Evolutionary conservation across 2,888 invertebrate genomes (phyloP).

Genomic region (Pristionchus arcanus): DNA sequence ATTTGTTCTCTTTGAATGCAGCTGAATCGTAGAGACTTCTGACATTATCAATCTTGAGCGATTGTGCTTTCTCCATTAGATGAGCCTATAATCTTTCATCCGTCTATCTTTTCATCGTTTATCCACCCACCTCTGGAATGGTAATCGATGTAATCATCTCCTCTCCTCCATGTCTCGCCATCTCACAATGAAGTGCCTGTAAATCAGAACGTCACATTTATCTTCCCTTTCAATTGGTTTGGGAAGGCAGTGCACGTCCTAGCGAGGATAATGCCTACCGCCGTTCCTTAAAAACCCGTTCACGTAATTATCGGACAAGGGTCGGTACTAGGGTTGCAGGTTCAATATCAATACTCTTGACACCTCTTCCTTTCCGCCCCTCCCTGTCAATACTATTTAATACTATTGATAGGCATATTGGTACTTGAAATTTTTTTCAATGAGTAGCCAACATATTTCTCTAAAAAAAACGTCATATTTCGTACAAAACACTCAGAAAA

Average conservation of each 20-base stretch:
- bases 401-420: too few species aligned
- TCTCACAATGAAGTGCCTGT: slow-evolving; percentile 56
- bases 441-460: too few species aligned
- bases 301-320: too few species aligned
- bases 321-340: too few species aligned
- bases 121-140: slow-evolving; percentile 46
- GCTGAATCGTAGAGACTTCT: slow-evolving; percentile 93
- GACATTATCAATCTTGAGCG: slow-evolving; percentile 91
- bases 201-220: neutral
- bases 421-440: too few species aligned
- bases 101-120: neutral
- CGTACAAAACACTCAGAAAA: too few species aligned
- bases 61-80: slow-evolving; percentile 89
- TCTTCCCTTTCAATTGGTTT: too few species aligned
- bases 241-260: too few species aligned
- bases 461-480: too few species aligned
- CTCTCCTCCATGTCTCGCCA: slow-evolving; percentile 33
- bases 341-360: neutral
- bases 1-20: slow-evolving; percentile 91
- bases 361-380: neutral
- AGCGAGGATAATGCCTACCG: too few species aligned
- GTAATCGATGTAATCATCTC: slow-evolving; percentile 9
- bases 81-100: slow-evolving; percentile 85
- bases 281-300: too few species aligned
- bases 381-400: too few species aligned